Conservation (phyloP, 2,113 vertebrate species). For the Neogale vison region DNA sequence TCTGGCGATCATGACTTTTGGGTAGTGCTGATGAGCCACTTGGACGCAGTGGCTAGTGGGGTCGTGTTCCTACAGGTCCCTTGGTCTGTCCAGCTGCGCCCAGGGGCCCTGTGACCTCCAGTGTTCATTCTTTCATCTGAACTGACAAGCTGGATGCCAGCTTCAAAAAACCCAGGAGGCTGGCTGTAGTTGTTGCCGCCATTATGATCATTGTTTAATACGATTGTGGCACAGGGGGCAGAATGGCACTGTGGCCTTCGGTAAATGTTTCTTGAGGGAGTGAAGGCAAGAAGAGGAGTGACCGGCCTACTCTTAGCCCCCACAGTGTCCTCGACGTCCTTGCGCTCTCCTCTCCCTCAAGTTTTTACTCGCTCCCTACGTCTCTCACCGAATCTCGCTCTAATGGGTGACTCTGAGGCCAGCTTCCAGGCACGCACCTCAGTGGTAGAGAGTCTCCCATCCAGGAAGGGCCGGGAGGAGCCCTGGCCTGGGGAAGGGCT, state of each 20-base stretch:
- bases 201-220: background rate
- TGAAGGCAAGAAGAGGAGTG: background rate
- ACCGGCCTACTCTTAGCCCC: background rate
- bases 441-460: background rate
- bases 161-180: background rate
- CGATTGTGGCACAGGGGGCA: background rate
- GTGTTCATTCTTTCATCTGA: background rate
- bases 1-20: background rate
- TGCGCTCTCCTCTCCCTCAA: background rate
- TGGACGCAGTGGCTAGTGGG: background rate
- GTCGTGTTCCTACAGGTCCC: background rate
- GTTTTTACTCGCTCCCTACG: background rate
- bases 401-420: background rate
- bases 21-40: background rate
- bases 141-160: background rate
- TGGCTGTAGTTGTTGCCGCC: background rate
- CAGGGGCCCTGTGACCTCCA: background rate
- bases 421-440: background rate
- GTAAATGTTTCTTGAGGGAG: background rate
- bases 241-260: background rate
- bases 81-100: background rate
- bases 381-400: background rate
- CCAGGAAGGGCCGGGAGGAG: background rate
- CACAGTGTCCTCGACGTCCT: background rate
- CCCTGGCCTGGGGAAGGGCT: background rate